Evolutionary conservation across 2,888 invertebrate species (phyloP), one percentile per base, ranked within the genome.

Genomic region (Leptinotarsa peninsularis): DNA sequence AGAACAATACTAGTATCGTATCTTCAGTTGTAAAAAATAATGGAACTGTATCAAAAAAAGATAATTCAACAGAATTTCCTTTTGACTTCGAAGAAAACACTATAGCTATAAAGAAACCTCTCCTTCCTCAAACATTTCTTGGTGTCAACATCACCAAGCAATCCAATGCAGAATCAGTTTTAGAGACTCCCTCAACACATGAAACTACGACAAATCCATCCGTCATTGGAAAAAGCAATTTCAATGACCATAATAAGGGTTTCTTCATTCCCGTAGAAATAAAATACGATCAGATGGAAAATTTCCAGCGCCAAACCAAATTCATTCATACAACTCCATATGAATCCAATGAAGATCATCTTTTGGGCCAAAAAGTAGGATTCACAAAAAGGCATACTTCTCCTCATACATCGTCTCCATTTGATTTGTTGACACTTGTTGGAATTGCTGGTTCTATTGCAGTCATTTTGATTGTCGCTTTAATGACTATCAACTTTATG

Each of bases 401-500:
- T 18, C 23, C 52, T 10, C 63, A 67, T 49, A 72, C 68, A 56
- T 73, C 67, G 60, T 79, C n/a, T 73, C 78, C n/a, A 76, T 77
- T 43, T 82, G 90, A 90, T 54, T 89, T 90, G 73, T 87, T 90
- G 82, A 89, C 90, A 83, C 78, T 80, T 27, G 90, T 91, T 82
- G 90, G 89, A 33, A 90, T 90, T 74, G 90, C 90, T 17, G 88
- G 90, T 23, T 89, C 90, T 87, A 89, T 91, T 87, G 89, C 90
- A 2, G 85, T 91, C 14, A 89, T 91, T 79, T 89, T 90, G 1
- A 89, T 90, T 10, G 90, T 90, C 4, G 89, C 89, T 60, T 80
- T 90, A 7, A 27, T 43, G 27, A 18, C 54, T 89, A 90, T 81
- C 89, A 90, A 76, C 89, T 90, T 88, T 85, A 63, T 5, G 33